phyloP scores from a whole-genome alignment of 2,113 vertebrate genomes.

The Caranx ignobilis region DNA sequence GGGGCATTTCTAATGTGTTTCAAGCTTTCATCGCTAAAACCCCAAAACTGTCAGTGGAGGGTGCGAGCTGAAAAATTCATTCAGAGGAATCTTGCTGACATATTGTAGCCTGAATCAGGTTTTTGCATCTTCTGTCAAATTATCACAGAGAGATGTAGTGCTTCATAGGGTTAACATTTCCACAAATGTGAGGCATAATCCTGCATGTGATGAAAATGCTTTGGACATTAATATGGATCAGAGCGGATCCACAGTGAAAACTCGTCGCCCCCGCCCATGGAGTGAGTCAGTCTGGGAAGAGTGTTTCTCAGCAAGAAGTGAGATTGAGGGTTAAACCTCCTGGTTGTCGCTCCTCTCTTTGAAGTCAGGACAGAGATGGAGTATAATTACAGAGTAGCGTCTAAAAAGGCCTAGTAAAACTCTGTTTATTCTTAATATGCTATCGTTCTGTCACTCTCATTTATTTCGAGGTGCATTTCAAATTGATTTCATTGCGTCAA shows the following conservation, averaged over 20 bases:
- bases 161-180: constrained; percentile 44
- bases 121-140: neutral
- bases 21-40: constrained; percentile 21
- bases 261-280: constrained; percentile 34
- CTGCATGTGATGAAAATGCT: constrained; percentile 61
- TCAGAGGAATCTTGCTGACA: constrained; percentile 1
- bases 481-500: constrained; percentile 47
- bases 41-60: neutral
- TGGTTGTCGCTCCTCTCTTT: constrained; percentile 59
- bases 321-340: constrained; percentile 68
- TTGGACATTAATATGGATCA: constrained; percentile 72
- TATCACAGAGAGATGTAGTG: neutral
- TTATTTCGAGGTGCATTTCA: constrained; percentile 54
- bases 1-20: constrained; percentile 32
- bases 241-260: constrained; percentile 53
- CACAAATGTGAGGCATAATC: constrained; percentile 52
- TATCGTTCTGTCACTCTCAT: constrained; percentile 52
- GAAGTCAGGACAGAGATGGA: constrained; percentile 54
- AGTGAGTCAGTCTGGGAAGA: constrained; percentile 52
- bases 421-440: constrained; percentile 49
- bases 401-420: constrained; percentile 44
- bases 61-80: constrained; percentile 14
- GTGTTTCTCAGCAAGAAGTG: constrained; percentile 45
- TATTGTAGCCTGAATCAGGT: neutral
- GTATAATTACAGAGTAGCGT: constrained; percentile 52